Evolutionary conservation across 2,888 invertebrate genomes (phyloP).

Genomic region (Orthonychiurus folsomi): DNA sequence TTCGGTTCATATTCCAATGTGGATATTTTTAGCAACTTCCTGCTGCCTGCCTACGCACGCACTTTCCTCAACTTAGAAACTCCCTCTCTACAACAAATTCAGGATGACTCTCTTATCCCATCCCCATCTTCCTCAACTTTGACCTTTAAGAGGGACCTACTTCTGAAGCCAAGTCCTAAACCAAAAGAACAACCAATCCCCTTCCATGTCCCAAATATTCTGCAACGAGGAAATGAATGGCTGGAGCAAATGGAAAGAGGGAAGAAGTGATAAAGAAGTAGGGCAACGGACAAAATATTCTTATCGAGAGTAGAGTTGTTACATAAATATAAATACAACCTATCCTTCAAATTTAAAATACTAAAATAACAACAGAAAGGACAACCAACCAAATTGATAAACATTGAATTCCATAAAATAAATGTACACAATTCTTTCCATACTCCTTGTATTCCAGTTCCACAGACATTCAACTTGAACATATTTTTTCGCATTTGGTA

Average conservation of each 20-base stretch:
- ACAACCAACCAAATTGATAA: too few relatives aligned
- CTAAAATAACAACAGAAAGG: neutral
- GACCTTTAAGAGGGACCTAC: neutral
- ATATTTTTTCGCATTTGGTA: too few relatives aligned
- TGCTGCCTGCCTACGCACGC: neutral
- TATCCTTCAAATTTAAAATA: neutral
- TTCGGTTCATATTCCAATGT: neutral
- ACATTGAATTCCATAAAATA: too few relatives aligned
- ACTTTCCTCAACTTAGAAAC: neutral
- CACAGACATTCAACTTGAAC: too few relatives aligned
- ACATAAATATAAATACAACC: too few relatives aligned
- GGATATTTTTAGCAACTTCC: neutral
- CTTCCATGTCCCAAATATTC: too few relatives aligned
- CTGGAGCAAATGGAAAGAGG: neutral
- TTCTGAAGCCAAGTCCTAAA: neutral
- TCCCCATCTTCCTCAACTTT: neutral
- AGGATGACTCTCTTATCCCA: neutral
- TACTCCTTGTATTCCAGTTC: too few relatives aligned
- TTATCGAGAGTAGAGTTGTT: too few relatives aligned
- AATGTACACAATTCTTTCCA: too few relatives aligned
- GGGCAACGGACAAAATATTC: neutral
- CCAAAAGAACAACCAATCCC: too few relatives aligned
- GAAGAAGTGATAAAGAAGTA: neutral
- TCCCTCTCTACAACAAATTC: neutral
- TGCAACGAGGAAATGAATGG: neutral